Evolutionary conservation across 2,797 vertebrate species (phyloP), one percentile per base, ranked within the genome.

Genomic region (Psittacula echo): DNA sequence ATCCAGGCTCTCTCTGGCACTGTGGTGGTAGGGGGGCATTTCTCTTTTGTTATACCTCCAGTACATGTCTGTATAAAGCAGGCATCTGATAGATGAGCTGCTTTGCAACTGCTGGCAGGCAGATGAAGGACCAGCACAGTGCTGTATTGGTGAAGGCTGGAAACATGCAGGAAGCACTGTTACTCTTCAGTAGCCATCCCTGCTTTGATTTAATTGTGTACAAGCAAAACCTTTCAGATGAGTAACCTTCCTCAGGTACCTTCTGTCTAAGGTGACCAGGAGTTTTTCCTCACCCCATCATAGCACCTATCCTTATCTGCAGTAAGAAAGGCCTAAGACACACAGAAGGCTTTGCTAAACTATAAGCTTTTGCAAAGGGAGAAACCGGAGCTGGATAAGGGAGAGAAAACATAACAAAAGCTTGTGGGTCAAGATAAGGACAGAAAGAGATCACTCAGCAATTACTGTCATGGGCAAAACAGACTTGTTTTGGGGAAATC

Each of bases 1-100:
- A 42, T 14, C 9, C 71, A 74, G 27, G 18, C 34, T 34, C 13
- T 67, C n/a, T 56, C 6, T 11, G 16, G 30, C 41, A 45, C 20
- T 9, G 42, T 0, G 0, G 23, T 22, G 60, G 14, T 19, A 71
- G 32, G 30, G 37, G 7, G 7, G 17, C 32, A 23, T 54, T 76
- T 66, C 39, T 10, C 50, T 78, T 67, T 75, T 16, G 13, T 41
- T 91, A 5, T 10, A 32, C 37, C 37, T 47, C 27, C 61, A 50
- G 18, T 20, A 60, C 13, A 8, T 0, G 0, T 11, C 51, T 22
- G 39, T 26, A 21, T 39, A 65, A 71, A 85, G 8, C 13, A 83
- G 32, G 20, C 22, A 15, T 26, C 50, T 11, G 13, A 64, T 3
- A 56, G 64, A 53, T 41, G 50, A 92, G 53, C 34, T 64, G 12